These are phyloP conservation scores for Seira sanloemensis DNA, from an alignment of 2,888 invertebrate genomes.

Conservation along the genomic window DNA sequence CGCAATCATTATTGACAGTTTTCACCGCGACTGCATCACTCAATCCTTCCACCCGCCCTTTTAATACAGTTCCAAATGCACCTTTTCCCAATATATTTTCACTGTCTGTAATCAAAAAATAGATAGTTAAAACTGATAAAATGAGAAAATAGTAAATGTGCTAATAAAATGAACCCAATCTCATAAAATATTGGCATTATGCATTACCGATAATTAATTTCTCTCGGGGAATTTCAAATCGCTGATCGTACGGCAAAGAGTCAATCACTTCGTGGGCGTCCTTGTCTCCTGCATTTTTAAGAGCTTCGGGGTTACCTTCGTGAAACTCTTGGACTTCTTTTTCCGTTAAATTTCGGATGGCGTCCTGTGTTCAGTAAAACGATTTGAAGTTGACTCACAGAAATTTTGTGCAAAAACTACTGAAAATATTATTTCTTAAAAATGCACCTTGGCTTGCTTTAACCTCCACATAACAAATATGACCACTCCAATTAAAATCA, in stretches of 20 bases:
- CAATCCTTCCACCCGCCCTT: conserved; percentile 61
- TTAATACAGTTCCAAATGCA: conserved; percentile 66
- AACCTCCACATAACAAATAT: conserved; percentile 61
- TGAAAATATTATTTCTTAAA: no score
- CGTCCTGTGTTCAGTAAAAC: conserved; percentile 36
- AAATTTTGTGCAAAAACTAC: no score
- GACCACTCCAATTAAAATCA: conserved; percentile 40
- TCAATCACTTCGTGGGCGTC: conserved; percentile 60
- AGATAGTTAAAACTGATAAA: background rate
- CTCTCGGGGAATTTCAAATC: conserved; percentile 65
- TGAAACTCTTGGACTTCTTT: conserved; percentile 67
- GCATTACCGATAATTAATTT: conserved; percentile 65
- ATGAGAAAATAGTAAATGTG: background rate
- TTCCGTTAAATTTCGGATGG: conserved; percentile 62
- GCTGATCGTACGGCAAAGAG: conserved; percentile 65
- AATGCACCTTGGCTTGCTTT: conserved; percentile 59
- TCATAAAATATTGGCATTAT: no score
- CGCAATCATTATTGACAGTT: conserved; percentile 59
- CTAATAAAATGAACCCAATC: conserved; percentile 3
- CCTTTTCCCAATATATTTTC: conserved; percentile 66
- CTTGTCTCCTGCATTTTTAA: conserved; percentile 51
- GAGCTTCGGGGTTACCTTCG: conserved; percentile 65
- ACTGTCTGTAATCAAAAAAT: conserved; percentile 36
- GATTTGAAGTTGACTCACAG: no score
- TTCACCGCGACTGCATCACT: conserved; percentile 60